Evolutionary conservation across 2,797 vertebrate species (phyloP).

Genomic region (Poecilia picta): DNA sequence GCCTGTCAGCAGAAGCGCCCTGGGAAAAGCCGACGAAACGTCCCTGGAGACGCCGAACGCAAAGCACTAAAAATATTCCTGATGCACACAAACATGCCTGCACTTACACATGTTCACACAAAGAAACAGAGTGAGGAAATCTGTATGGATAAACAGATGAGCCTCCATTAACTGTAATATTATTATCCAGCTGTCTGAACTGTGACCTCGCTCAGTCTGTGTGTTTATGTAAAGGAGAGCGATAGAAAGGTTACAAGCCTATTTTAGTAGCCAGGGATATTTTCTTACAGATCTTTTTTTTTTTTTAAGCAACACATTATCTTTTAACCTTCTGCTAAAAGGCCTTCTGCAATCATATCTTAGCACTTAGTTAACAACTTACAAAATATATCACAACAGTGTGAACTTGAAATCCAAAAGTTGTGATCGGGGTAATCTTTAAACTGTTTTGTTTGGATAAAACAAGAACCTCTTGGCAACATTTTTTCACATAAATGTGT

Average conservation of each 20-base stretch:
- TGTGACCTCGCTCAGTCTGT: conserved; percentile 56
- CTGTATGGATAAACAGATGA: conserved; percentile 75
- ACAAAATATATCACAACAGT: neutral
- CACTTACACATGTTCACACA: conserved; percentile 34
- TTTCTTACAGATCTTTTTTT: neutral
- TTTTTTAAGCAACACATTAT: conserved; percentile 1
- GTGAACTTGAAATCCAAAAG: neutral
- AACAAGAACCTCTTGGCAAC: neutral
- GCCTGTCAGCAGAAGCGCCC: neutral
- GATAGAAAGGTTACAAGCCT: conserved; percentile 41
- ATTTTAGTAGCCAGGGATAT: conserved; percentile 3
- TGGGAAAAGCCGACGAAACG: neutral
- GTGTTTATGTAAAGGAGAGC: conserved; percentile 48
- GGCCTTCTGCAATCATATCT: neutral
- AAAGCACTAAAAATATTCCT: neutral
- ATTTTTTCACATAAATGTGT: neutral
- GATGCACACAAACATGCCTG: neutral
- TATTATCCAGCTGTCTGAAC: conserved; percentile 69
- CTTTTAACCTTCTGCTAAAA: neutral
- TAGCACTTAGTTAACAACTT: neutral
- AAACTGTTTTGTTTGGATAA: neutral
- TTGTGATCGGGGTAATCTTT: neutral
- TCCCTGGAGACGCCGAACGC: neutral
- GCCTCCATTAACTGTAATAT: conserved; percentile 71
- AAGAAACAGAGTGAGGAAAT: conserved; percentile 43